A percentile compares a stretch with the other conserved stretches of the same genome.
Evolutionary conservation across 2,888 invertebrate species (phyloP).

Genomic region (Oxyteleia sp.): DNA sequence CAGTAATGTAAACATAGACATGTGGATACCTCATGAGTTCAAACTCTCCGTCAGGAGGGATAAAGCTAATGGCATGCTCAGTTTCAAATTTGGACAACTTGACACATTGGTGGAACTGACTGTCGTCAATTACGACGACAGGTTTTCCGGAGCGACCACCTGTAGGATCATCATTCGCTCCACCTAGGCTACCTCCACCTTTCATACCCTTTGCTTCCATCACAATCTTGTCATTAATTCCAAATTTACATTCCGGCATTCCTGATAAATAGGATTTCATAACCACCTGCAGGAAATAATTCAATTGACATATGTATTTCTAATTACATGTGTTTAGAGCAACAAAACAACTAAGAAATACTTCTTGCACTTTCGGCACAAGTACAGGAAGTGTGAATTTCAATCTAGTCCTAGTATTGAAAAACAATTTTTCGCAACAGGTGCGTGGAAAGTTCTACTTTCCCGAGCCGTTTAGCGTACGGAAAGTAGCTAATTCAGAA

Average conservation of each 20-base stretch:
- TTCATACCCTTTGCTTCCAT: conserved; percentile 98
- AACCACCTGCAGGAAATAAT: conserved; percentile 90
- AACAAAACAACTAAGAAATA: too few species aligned
- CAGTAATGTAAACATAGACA: too few species aligned
- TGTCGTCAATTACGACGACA: conserved; percentile 99
- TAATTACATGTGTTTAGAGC: too few species aligned
- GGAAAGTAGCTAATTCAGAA: too few species aligned
- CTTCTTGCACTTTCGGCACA: too few species aligned
- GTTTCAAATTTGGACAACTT: conserved; percentile 99
- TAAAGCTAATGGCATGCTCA: conserved; percentile 99
- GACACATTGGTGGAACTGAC: conserved; percentile 99
- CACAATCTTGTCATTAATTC: conserved; percentile 99
- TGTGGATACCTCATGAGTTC: conserved; percentile 99
- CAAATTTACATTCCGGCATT: conserved; percentile 99
- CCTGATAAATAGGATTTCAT: conserved; percentile 99
- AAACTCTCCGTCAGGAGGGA: conserved; percentile 99
- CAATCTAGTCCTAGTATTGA: too few species aligned
- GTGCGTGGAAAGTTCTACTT: too few species aligned
- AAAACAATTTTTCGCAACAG: too few species aligned
- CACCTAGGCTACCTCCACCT: conserved; percentile 89
- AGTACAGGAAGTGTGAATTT: too few species aligned
- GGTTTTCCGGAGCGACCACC: conserved; percentile 97
- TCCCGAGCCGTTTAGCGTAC: too few species aligned
- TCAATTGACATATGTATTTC: too few species aligned
- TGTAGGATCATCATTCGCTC: conserved; percentile 90